Conservation (phyloP, 1,140 invertebrate species). For the Drosophila ercepeae region DNA sequence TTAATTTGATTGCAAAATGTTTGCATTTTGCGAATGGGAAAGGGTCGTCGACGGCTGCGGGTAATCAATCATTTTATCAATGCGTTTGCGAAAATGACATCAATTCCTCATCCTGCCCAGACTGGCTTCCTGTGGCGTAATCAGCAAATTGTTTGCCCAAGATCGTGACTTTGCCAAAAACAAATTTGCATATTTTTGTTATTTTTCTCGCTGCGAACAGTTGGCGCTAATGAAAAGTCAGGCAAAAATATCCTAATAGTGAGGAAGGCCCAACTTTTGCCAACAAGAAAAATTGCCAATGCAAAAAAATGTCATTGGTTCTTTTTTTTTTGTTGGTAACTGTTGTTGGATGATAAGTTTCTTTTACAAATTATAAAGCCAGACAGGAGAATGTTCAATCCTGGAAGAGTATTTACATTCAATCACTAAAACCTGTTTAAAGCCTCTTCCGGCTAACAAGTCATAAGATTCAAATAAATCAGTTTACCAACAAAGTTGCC, state of each 20-base stretch:
- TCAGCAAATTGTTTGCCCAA: slow-evolving; percentile 78
- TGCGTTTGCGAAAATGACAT: slow-evolving; percentile 77
- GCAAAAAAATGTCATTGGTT: background rate
- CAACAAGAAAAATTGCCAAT: slow-evolving; percentile 52
- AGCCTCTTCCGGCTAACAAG: background rate
- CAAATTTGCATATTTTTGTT: slow-evolving; percentile 76
- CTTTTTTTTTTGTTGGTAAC: slow-evolving; percentile 26
- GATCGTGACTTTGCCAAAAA: slow-evolving; percentile 77
- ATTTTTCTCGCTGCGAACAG: slow-evolving; percentile 67
- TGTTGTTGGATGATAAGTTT: slow-evolving; percentile 49
- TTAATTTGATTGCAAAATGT: slow-evolving; percentile 83
- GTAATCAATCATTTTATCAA: slow-evolving; percentile 82
- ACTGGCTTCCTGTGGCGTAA: slow-evolving; percentile 54
- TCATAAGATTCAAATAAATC: background rate
- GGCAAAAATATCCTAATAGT: slow-evolving; percentile 27
- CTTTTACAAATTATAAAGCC: background rate
- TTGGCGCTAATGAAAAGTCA: slow-evolving; percentile 74
- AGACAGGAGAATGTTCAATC: background rate
- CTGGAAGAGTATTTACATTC: background rate
- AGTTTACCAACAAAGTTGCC: slow-evolving; percentile 36
- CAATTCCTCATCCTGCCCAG: slow-evolving; percentile 59
- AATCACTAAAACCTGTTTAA: too few species aligned
- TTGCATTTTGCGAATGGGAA: slow-evolving; percentile 41
- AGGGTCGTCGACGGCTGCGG: slow-evolving; percentile 52
- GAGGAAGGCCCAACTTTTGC: slow-evolving; percentile 22